These are phyloP conservation scores for Drosophila orena DNA, from an alignment of 1,140 invertebrate genomes.

Conservation along the genomic window DNA sequence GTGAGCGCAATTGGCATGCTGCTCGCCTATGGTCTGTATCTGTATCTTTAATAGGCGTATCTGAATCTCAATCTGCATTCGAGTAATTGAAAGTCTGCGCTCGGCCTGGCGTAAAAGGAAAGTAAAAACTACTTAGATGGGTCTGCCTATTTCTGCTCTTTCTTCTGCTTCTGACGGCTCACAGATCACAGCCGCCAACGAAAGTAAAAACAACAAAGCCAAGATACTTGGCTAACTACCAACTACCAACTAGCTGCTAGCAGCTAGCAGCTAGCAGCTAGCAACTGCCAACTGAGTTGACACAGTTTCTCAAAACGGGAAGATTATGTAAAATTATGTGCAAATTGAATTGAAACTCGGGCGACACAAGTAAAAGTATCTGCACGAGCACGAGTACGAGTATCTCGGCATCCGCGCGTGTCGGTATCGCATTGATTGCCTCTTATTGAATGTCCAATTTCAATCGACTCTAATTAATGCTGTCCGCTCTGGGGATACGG, in stretches of 20 bases:
- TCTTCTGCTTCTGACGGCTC: constrained; percentile 33
- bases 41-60: constrained; percentile 14
- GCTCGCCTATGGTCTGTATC: constrained; percentile 10
- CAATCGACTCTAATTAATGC: constrained; percentile 77
- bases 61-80: constrained; percentile 52
- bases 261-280: neutral
- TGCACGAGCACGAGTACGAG: neutral
- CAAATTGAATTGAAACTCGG: constrained; percentile 47
- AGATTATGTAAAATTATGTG: constrained; percentile 55
- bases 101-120: constrained; percentile 53
- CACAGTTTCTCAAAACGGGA: constrained; percentile 38
- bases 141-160: constrained; percentile 51
- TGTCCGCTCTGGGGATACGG: constrained; percentile 56
- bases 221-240: constrained; percentile 35
- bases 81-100: constrained; percentile 69
- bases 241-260: neutral
- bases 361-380: constrained; percentile 56
- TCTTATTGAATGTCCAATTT: constrained; percentile 80
- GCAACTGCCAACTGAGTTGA: constrained; percentile 20
- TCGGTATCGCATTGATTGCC: constrained; percentile 61
- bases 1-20: constrained; percentile 27
- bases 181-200: constrained; percentile 50
- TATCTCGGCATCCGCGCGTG: constrained; percentile 21
- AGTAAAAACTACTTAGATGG: constrained; percentile 74
- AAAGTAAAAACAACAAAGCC: constrained; percentile 78